These are phyloP conservation scores for Acanthurus tractus DNA, from an alignment of 2,797 vertebrate species.

Conservation along the genomic window DNA sequence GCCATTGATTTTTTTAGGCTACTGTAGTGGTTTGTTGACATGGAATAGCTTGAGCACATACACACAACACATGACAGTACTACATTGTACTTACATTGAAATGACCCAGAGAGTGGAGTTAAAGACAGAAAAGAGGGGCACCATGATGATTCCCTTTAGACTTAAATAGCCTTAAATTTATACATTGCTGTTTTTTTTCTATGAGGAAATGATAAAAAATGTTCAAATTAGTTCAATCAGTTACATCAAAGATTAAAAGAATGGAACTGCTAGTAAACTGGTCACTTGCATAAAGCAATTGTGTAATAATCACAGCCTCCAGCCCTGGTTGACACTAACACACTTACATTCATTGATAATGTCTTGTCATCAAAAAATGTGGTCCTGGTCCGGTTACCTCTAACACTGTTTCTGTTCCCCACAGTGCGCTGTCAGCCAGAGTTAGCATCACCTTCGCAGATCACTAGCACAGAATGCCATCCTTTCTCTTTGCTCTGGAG, in stretches of 20 bases:
- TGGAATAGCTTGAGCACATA: slow-evolving; percentile 8
- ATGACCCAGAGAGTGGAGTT: slow-evolving; percentile 5
- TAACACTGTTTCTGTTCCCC: slow-evolving; percentile 13
- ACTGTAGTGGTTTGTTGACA: neutral
- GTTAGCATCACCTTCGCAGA: slow-evolving; percentile 63
- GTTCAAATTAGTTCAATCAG: neutral
- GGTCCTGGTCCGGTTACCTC: slow-evolving; percentile 14
- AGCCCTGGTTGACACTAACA: neutral
- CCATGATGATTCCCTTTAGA: neutral
- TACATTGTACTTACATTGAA: slow-evolving; percentile 6
- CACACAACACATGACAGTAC: slow-evolving; percentile 1
- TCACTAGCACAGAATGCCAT: slow-evolving; percentile 58
- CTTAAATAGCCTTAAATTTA: neutral
- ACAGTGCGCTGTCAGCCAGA: slow-evolving; percentile 46
- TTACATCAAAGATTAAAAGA: neutral
- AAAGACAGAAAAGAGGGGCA: neutral
- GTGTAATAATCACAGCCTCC: slow-evolving; percentile 3
- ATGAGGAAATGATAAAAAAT: neutral
- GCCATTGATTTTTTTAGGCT: slow-evolving; percentile 23
- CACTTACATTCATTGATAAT: neutral
- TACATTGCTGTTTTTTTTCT: neutral
- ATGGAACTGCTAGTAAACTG: neutral
- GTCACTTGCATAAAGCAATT: slow-evolving; percentile 17
- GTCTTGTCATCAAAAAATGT: slow-evolving; percentile 2
- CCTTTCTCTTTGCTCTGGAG: slow-evolving; percentile 40